A percentile compares a stretch with the other conserved stretches of the same genome.
These are phyloP conservation scores for Python bivittatus DNA, from an alignment of 2,113 vertebrate species.

Conservation along the genomic window DNA sequence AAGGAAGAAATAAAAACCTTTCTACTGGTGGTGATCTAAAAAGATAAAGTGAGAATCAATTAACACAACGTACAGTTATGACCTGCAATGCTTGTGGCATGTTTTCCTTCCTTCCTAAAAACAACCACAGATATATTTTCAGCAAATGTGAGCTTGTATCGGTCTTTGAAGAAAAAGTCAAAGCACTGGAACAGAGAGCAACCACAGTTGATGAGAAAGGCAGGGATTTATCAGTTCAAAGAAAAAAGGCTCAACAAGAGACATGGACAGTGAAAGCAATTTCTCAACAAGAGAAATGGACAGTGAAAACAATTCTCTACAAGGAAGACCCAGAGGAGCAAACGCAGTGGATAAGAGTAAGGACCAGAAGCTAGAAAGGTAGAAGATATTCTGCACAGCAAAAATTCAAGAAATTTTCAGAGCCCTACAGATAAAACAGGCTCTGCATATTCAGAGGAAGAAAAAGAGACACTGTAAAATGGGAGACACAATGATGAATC, in stretches of 20 bases:
- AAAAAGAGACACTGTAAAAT: no score
- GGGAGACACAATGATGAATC: no score
- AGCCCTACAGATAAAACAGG: background rate
- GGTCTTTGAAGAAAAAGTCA: background rate
- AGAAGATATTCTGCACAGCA: background rate
- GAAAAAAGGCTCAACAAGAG: background rate
- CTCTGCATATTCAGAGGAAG: background rate
- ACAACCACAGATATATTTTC: background rate
- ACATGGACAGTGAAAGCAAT: background rate
- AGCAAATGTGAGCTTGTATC: background rate
- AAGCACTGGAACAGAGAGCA: background rate
- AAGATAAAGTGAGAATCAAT: background rate
- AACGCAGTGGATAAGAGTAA: background rate
- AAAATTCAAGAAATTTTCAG: background rate
- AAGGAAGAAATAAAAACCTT: background rate
- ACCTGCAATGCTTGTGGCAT: background rate
- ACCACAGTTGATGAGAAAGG: background rate
- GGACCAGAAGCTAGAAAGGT: background rate
- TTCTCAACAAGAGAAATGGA: background rate
- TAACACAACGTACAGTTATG: background rate
- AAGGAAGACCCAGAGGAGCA: background rate
- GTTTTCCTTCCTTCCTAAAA: background rate
- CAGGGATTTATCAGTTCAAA: background rate
- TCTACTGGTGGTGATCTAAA: background rate
- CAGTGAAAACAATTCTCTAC: background rate